These are phyloP conservation scores for Hanleya hanleyi DNA, from an alignment of 2,888 invertebrate genomes.

Conservation along the genomic window DNA sequence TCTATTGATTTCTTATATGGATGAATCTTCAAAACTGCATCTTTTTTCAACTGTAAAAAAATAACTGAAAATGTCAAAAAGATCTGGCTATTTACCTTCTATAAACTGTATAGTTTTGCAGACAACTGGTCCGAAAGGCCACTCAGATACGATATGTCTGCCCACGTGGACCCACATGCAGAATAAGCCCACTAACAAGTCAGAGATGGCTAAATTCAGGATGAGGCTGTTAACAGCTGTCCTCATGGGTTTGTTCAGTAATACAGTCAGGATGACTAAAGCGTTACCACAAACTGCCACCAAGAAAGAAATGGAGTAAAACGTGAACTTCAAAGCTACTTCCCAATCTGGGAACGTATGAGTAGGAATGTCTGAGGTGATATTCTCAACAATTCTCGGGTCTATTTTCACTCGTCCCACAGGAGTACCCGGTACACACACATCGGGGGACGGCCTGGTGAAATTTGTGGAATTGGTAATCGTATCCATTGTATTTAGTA, in stretches of 20 bases:
- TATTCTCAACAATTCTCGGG: not conserved
- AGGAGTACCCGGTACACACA: not conserved
- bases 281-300: conserved; percentile 60
- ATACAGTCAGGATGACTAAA: conserved; percentile 57
- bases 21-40: too few relatives aligned
- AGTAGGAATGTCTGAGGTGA: conserved; percentile 14
- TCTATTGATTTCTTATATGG: too few relatives aligned
- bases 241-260: conserved; percentile 53
- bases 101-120: conserved; percentile 63
- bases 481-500: too few relatives aligned
- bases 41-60: too few relatives aligned
- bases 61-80: too few relatives aligned
- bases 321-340: conserved; percentile 52
- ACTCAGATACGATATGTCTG: conserved; percentile 51
- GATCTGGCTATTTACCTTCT: conserved; percentile 62
- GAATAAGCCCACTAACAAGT: conserved; percentile 60
- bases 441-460: too few relatives aligned
- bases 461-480: too few relatives aligned
- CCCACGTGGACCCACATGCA: conserved; percentile 70
- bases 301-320: conserved; percentile 56
- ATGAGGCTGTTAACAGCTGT: conserved; percentile 60
- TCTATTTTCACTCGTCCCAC: not conserved
- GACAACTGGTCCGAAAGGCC: conserved; percentile 60
- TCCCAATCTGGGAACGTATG: conserved; percentile 41
- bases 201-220: conserved; percentile 62